Conservation (phyloP, 1,140 invertebrate genomes). For the Homarus americanus region DNA sequence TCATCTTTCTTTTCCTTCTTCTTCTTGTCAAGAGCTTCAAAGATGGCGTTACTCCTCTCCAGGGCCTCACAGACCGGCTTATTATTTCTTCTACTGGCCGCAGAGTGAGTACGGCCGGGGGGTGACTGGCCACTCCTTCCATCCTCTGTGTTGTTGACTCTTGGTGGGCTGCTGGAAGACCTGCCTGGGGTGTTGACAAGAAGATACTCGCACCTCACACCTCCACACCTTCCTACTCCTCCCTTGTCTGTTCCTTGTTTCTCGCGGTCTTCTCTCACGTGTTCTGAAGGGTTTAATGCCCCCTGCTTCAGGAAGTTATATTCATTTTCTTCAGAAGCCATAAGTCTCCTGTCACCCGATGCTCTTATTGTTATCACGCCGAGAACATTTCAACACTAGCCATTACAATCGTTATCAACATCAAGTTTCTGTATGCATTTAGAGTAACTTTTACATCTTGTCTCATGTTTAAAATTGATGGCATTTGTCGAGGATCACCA, state of each 20-base stretch:
- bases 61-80: background rate
- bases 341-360: background rate
- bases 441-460: too few relatives aligned
- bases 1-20: too few relatives aligned
- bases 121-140: background rate
- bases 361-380: too few relatives aligned
- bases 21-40: background rate
- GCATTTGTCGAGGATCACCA: too few relatives aligned
- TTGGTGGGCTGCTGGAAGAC: background rate
- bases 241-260: background rate
- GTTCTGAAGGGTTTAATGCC: background rate
- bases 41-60: background rate
- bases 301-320: background rate
- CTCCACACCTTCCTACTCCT: background rate
- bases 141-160: background rate
- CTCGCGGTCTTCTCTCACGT: background rate
- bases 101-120: too few relatives aligned
- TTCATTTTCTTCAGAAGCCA: background rate
- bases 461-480: too few relatives aligned
- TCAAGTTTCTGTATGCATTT: too few relatives aligned
- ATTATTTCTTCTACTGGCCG: too few relatives aligned
- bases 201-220: too few relatives aligned
- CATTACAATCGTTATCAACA: too few relatives aligned
- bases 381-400: too few relatives aligned
- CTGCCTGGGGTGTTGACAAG: background rate